Conservation (phyloP, 2,113 vertebrate species). For the Leucosticte australis region DNA sequence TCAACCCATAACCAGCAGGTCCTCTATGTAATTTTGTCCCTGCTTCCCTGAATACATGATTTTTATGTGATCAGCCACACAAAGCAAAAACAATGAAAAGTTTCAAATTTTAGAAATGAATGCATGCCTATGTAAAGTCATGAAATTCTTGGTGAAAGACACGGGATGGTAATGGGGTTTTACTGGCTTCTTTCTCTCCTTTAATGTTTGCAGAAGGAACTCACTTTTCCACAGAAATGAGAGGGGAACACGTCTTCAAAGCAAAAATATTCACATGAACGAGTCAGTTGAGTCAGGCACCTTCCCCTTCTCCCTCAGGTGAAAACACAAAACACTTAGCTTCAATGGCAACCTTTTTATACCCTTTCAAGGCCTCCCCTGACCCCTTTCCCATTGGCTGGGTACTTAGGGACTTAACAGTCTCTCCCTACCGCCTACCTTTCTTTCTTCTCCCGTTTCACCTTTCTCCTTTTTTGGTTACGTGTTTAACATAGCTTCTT, state of each 20-base stretch:
- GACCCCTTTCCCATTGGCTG: background rate
- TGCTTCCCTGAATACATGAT: background rate
- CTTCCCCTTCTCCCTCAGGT: accelerated
- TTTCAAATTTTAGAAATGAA: background rate
- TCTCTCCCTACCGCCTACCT: accelerated
- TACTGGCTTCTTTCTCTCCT: background rate
- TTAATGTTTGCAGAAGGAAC: background rate
- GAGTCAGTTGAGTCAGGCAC: background rate
- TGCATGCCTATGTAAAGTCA: accelerated
- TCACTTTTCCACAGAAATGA: background rate
- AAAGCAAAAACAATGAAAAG: background rate
- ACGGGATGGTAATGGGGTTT: background rate
- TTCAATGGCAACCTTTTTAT: background rate
- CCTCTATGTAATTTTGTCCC: background rate
- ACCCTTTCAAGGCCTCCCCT: accelerated
- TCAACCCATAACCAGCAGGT: accelerated
- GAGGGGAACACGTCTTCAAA: accelerated
- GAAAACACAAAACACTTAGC: accelerated
- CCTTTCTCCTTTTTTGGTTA: background rate
- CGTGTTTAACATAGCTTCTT: background rate
- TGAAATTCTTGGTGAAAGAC: background rate
- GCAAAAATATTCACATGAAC: background rate
- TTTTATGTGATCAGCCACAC: background rate
- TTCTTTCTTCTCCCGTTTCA: background rate
- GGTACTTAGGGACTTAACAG: background rate